Conservation (phyloP, 64 coral and sea anemone genomes). For the Trachythela sp. region DNA sequence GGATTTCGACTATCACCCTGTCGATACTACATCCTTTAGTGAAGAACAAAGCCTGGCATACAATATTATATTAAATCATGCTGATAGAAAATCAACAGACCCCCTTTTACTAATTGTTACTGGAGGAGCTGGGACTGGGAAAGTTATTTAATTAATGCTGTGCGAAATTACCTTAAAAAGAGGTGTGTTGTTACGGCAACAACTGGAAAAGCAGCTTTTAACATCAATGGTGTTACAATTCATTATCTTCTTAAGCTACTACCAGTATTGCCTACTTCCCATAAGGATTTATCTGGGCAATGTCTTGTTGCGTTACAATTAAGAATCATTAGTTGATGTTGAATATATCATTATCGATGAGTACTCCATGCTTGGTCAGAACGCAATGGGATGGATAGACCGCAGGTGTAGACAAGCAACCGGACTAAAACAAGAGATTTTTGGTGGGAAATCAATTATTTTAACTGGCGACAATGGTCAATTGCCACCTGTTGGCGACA, state of each 20-base stretch:
- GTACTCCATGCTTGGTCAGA: neutral
- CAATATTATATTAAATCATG: too few species aligned
- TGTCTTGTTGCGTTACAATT: neutral
- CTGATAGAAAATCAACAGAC: too few species aligned
- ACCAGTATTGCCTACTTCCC: neutral
- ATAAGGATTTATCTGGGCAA: neutral
- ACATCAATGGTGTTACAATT: too few species aligned
- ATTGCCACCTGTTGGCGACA: conserved; percentile 17
- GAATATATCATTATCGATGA: conserved; percentile 14
- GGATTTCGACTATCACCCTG: too few species aligned
- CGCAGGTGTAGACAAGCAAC: neutral
- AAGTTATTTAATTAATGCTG: too few species aligned
- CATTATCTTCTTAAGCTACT: neutral
- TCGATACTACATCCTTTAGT: too few species aligned
- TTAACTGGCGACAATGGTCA: neutral
- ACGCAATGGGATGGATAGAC: neutral
- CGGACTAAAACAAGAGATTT: neutral
- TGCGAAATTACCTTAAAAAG: too few species aligned
- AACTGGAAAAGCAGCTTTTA: too few species aligned
- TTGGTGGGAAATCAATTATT: neutral
- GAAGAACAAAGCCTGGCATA: too few species aligned
- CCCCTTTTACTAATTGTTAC: too few species aligned
- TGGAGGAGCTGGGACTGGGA: too few species aligned
- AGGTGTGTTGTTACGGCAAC: too few species aligned
- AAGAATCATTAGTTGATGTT: neutral